Evolutionary conservation across 1,140 invertebrate genomes (phyloP), one percentile per base, ranked within the genome.

Genomic region (Asobara japonica): DNA sequence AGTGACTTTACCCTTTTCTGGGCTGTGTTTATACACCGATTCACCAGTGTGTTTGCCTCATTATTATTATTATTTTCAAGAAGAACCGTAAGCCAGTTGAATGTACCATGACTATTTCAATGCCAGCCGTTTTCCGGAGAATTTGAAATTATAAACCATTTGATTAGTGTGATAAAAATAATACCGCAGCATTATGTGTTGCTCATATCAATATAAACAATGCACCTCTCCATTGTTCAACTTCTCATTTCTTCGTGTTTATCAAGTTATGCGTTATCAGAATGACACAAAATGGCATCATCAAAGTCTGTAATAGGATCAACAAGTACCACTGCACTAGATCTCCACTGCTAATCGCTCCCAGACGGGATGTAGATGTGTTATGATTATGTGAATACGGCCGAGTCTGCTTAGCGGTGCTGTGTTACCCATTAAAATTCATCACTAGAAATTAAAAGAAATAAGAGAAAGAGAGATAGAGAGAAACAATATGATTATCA

Each of bases 281-380:
- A 5, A 56, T 56, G 51, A 56, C 51, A 56, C 51, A 56, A 56
- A 25, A 25, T 56, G 4, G 3, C 22, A 1, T 22, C 51, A 25
- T 18, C 20, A 36, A 65, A 1, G 31, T 65, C 7, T 22, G 33
- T 36, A 36, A 33, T 18, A 20, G 20, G 48, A 69, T 69, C 68
- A 69, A 69, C 68, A 69, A 69, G 68, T 69, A 38, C 20, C 13
- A 22, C 51, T 33, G 51, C 20, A 61, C 36, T 33, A 8, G 22
- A 69, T 61, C 60, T 25, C 36, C 56, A 22, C 20, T 31, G 41
- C 18, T 45, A 45, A 45, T 45, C 41, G 18, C 18, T 16, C n/a
- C 41, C 41, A 45, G 41, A 45, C 18, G 41, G 41, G 18, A 16
- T 7, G 41, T 13, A n/a, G n/a, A 6, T 7, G n/a, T 45, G 7